Conservation (phyloP, 2,797 vertebrate genomes). For the Mormyrus proboscirostris region DNA sequence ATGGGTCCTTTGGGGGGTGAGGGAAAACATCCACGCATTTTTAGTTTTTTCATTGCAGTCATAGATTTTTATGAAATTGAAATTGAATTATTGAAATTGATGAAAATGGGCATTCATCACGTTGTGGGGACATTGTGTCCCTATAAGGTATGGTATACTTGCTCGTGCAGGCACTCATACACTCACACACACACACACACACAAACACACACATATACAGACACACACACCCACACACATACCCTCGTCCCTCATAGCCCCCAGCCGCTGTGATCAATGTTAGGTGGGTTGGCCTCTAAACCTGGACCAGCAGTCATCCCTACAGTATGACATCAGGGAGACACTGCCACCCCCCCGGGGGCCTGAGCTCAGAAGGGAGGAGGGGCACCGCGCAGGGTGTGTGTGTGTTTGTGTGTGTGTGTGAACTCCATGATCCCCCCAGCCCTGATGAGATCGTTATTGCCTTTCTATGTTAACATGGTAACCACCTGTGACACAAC, state of each 20-base stretch:
- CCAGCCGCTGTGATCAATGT: constrained; percentile 52
- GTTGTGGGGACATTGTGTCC: too few species aligned
- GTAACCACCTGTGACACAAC: neutral
- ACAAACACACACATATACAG: too few species aligned
- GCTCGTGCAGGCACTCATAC: neutral
- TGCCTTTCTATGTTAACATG: neutral
- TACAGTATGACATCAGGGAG: constrained; percentile 48
- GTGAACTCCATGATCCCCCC: neutral
- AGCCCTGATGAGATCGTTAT: neutral
- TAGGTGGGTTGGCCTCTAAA: constrained; percentile 51
- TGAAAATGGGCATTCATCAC: too few species aligned
- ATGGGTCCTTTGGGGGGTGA: constrained; percentile 26
- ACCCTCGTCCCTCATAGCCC: neutral
- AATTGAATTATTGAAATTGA: too few species aligned
- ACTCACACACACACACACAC: neutral
- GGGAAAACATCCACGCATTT: constrained; percentile 25
- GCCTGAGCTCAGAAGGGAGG: constrained; percentile 24
- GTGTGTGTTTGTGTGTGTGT: neutral
- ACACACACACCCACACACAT: neutral
- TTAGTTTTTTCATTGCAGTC: too few species aligned
- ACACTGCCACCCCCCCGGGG: constrained; percentile 19
- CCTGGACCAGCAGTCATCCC: constrained; percentile 54
- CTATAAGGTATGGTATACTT: neutral
- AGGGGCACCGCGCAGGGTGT: constrained; percentile 37
- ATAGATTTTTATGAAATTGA: too few species aligned